Conservation (phyloP, 2,888 invertebrate genomes). For the Abrostola triplasia region DNA sequence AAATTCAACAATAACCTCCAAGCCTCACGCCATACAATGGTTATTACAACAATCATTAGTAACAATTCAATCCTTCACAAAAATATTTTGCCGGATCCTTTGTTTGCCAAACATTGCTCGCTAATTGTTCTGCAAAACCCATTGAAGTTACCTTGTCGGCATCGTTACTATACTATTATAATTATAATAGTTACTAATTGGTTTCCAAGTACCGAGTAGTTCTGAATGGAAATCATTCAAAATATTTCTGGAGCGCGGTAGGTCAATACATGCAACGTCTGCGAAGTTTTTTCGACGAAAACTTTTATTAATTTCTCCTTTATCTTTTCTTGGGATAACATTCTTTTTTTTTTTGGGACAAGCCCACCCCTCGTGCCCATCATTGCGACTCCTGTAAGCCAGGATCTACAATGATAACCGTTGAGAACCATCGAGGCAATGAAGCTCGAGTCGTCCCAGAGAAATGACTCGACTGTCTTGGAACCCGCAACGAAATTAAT, state of each 20-base stretch:
- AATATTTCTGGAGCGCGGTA: background rate
- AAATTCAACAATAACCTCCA: constrained; percentile 1
- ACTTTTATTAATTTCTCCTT: too few relatives aligned
- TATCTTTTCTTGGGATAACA: too few relatives aligned
- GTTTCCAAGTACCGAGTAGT: constrained; percentile 5
- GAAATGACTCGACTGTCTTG: too few relatives aligned
- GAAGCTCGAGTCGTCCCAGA: too few relatives aligned
- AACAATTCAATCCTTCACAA: background rate
- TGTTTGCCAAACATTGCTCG: constrained; percentile 2
- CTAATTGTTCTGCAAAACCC: constrained; percentile 8
- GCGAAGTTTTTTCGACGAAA: too few relatives aligned
- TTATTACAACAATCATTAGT: background rate
- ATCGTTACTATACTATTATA: background rate
- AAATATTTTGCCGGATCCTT: background rate
- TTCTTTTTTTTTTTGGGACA: too few relatives aligned
- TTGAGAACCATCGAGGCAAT: too few relatives aligned
- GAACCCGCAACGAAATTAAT: too few relatives aligned
- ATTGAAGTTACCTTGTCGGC: constrained; percentile 4
- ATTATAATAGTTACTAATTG: constrained; percentile 24
- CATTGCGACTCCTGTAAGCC: too few relatives aligned
- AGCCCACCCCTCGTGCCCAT: too few relatives aligned
- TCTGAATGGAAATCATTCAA: constrained; percentile 2
- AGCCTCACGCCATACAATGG: background rate
- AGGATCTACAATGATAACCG: too few relatives aligned
- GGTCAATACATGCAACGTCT: too few relatives aligned